A percentile compares a stretch with the other conserved stretches of the same genome.
Conservation (phyloP, 2,113 vertebrate species). For the Crotalus tigris region DNA sequence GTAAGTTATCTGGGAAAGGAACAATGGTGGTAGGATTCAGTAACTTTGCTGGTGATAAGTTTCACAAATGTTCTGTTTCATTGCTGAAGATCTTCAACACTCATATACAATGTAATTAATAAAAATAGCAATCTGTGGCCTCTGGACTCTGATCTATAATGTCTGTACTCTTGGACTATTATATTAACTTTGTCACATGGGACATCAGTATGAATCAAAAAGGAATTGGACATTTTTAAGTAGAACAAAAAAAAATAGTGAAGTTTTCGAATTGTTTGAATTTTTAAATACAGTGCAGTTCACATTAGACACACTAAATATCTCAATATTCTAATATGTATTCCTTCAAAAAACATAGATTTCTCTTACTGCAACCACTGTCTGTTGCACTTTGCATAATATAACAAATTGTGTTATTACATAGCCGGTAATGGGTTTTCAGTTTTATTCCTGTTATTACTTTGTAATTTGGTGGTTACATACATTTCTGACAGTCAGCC, state of each 20-base stretch:
- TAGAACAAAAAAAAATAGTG: not conserved
- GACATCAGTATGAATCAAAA: not conserved
- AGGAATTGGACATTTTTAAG: not conserved
- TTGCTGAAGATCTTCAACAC: not conserved
- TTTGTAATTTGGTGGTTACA: not conserved
- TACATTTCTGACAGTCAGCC: not conserved
- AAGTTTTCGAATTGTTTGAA: not conserved
- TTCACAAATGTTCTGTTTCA: not conserved
- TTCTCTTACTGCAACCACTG: not conserved
- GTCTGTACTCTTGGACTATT: not conserved
- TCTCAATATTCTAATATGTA: not conserved
- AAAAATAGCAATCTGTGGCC: not conserved
- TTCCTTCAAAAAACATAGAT: not conserved
- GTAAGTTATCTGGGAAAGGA: not conserved
- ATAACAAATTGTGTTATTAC: not conserved
- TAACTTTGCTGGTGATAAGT: not conserved
- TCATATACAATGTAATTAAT: not conserved
- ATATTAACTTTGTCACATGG: not conserved
- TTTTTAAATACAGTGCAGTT: not conserved
- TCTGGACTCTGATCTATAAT: not conserved
- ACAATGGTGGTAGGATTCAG: not conserved
- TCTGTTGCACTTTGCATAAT: not conserved
- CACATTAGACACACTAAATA: not conserved
- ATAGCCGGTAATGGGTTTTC: not conserved
- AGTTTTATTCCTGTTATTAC: not conserved